Evolutionary conservation across 2,113 vertebrate genomes (phyloP), one percentile per base, ranked within the genome.

Genomic region (Nettapus auritus): DNA sequence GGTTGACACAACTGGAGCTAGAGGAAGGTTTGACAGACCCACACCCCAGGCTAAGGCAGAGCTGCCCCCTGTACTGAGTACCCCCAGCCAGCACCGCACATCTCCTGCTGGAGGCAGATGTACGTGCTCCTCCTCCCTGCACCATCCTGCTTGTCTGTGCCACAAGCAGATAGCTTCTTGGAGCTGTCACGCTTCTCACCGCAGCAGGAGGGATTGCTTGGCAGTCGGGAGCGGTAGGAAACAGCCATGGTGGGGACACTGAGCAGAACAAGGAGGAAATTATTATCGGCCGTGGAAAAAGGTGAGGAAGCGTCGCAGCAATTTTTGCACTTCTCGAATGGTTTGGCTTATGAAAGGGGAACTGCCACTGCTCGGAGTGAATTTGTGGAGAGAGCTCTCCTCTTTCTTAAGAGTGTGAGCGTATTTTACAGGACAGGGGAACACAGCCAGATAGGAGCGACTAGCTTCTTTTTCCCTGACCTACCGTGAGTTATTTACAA

Each of bases 391-490:
- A 0, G 11, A 73, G 70, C 6, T 87, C 77, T 91, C 63, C 59
- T 80, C 55, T 79, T 75, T 71, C 73, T 31, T 13, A 40, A 66
- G 52, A 82, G 70, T 0, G 2, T 59, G 25, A 84, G 85, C 74
- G 89, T 93, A 73, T 91, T 96, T 91, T 85, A 83, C 25, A 74
- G 82, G 93, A 82, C 33, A 66, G 31, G 68, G 68, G 56, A 97
- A 94, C 82, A 71, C 42, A 44, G 89, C 96, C 93, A 95, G 93
- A 83, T 55, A 46, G 13, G 68, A 89, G 76, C 86, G 87, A 64
- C 73, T 79, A 73, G 73, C 18, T 81, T 69, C 71, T 77, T 64
- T 91, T 59, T 64, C 40, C 23, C 59, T 60, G 79, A 86, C 76
- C 91, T 57, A 78, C 23, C 2, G 8, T 83, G 89, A 95, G 71